Conservation (phyloP, 2,113 vertebrate genomes). For the Phaethon lepturus region DNA sequence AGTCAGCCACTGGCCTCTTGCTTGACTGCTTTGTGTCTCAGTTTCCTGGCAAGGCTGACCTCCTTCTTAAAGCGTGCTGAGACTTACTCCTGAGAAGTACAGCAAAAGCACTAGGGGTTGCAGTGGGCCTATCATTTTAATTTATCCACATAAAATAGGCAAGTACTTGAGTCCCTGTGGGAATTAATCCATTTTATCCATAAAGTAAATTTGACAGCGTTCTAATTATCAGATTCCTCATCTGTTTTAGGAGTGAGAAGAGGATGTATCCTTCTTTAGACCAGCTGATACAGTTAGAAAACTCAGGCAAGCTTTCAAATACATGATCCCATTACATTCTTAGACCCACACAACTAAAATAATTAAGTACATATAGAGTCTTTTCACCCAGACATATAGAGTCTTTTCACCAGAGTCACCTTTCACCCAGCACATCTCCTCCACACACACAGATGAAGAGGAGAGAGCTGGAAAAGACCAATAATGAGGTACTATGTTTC, state of each 20-base stretch:
- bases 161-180: not conserved
- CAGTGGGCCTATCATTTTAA: not conserved
- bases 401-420: not conserved
- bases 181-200: not conserved
- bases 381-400: not conserved
- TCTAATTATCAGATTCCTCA: not conserved
- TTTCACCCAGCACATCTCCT: not conserved
- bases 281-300: not conserved
- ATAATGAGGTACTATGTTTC: not conserved
- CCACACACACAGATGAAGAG: not conserved
- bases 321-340: not conserved
- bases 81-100: not conserved
- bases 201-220: not conserved
- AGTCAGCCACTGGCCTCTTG: not conserved
- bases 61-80: not conserved
- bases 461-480: not conserved
- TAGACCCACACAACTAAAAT: not conserved
- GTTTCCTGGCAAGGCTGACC: not conserved
- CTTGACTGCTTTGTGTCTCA: not conserved
- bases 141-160: not conserved
- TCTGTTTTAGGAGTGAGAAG: not conserved
- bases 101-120: not conserved
- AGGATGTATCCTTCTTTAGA: not conserved
- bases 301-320: not conserved
- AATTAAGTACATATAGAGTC: not conserved